Base-by-base conservation (phyloP, 2,888 invertebrate genomes). In the Nephrotoma appendiculata region DNA sequence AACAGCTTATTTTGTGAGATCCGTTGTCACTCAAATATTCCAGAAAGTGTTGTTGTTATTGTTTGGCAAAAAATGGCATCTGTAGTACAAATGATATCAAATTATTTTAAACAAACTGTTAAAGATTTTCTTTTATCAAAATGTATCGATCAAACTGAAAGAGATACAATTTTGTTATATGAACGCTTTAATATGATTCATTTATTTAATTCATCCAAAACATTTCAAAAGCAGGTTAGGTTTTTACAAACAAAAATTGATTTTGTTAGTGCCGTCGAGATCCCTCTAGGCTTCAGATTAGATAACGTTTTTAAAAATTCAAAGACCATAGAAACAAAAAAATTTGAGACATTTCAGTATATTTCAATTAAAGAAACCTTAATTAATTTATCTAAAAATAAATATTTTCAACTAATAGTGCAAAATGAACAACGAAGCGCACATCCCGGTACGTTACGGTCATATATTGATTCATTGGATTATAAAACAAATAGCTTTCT, bases 311-410 rank as follows among this genome's bases (percentile, higher is more conserved):
- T 71, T 6, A 44, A 44, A 44, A 44, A 44, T 44, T 44, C 44
- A 44, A 44, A 7, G 44, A 44, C 44, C 44, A 19, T 9, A 12
- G 15, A 42, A 86, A 86, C 19, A 86, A 7, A 12, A 19, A 7
- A 7, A 44, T n/a, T 83, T 19, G 86, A 86, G 43, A 86, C 83
- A 15, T 86, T 86, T 71, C 86, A 86, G 83, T 86, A 86, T 15
- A 86, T 86, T 19, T 86, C 86, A n/a, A 83, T 86, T 15, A 86
- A 41, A 57, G 43, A 86, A 12, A n/a, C 7, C 31, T 71, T 86
- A 6, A n/a, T 19, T 12, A 83, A 31, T 19, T 83, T 86, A 42
- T 71, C 83, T 15, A 2, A n/a, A 11, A 86, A 43, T 44, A 43
- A 86, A 57, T 19, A 43, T 86, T n/a, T 71, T 71, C 11, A 2